These are phyloP conservation scores for Scomber colias DNA, from an alignment of 2,113 vertebrate genomes.

Conservation along the genomic window DNA sequence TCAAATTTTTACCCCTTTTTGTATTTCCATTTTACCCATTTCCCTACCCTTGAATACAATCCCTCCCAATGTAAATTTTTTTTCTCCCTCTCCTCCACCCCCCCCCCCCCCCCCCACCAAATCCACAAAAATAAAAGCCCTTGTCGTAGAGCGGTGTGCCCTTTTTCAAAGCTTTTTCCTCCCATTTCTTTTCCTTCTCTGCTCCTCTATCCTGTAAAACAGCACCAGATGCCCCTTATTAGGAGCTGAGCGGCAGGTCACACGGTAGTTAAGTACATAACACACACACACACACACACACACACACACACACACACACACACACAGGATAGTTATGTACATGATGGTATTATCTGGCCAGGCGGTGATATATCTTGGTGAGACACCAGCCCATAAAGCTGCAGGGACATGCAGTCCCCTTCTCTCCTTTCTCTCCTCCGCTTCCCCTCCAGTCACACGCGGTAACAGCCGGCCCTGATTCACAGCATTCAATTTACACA, in stretches of 20 bases:
- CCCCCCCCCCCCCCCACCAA: too few relatives aligned
- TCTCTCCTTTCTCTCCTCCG: constrained; percentile 48
- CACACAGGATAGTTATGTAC: constrained; percentile 67
- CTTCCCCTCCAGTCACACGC: constrained; percentile 68
- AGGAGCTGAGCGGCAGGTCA: constrained; percentile 74
- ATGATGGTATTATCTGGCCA: constrained; percentile 76
- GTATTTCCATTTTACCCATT: constrained; percentile 38
- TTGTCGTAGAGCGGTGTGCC: constrained; percentile 10
- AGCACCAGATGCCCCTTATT: constrained; percentile 74
- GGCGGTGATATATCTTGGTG: constrained; percentile 74
- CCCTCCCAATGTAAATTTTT: constrained; percentile 13
- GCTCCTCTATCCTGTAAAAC: constrained; percentile 61
- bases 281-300: constrained; percentile 41
- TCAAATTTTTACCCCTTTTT: constrained; percentile 38
- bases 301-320: constrained; percentile 14
- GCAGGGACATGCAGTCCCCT: constrained; percentile 73
- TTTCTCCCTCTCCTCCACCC: not conserved
- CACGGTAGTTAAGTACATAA: constrained; percentile 66
- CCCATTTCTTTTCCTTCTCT: constrained; percentile 25
- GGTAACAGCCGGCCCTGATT: constrained; percentile 76
- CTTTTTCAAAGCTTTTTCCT: constrained; percentile 17
- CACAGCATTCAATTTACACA: constrained; percentile 82
- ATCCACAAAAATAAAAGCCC: constrained; percentile 18
- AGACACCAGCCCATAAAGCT: constrained; percentile 75
- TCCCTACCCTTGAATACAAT: constrained; percentile 23